Evolutionary conservation across 1,140 invertebrate species (phyloP), one percentile per base, ranked within the genome.

Genomic region (Bombus polaris): DNA sequence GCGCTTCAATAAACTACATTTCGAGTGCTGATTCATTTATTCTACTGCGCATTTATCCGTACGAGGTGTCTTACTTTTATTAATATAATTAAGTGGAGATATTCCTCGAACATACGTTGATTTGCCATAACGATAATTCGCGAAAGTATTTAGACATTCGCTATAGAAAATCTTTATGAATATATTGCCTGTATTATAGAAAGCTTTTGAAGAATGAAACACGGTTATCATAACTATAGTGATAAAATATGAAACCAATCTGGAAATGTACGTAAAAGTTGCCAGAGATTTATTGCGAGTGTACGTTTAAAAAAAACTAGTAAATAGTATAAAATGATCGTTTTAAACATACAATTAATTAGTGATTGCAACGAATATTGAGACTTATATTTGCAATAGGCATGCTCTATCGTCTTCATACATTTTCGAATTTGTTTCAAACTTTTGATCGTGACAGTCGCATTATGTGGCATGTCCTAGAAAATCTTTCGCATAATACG

Each of bases 1-100:
- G 79, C 88, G 88, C 79, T 78, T 75, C 86, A 65, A 79, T 87
- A 76, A 68, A 82, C 77, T 62, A 72, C 57, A 74, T 83, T 90
- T 85, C 81, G 59, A 85, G 47, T 47, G 39, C 12, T 53, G 70
- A 57, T 39, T 74, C 81, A 74, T 85, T 89, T 89, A 72, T 88
- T 53, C 37, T 62, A 32, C n/a, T 35, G 71, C 25, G 37, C n/a
- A 37, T 79, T 81, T 44, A 47, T 44, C 76, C 39, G 15, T 53
- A 28, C 73, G 72, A 66, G 76, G 42, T 62, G 65, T 88, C 47
- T 9, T 13, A 25, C 32, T 39, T 86, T 79, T 59, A 86, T 89
- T 89, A 78, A 89, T 89, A 75, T 72, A 53, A 74, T 65, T 62
- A 57, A 18, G 35, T 18, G 18, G 37, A 75, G 35, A 42, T 62